phyloP scores from a whole-genome alignment of 2,888 invertebrate genomes.

The Nebria salina region DNA sequence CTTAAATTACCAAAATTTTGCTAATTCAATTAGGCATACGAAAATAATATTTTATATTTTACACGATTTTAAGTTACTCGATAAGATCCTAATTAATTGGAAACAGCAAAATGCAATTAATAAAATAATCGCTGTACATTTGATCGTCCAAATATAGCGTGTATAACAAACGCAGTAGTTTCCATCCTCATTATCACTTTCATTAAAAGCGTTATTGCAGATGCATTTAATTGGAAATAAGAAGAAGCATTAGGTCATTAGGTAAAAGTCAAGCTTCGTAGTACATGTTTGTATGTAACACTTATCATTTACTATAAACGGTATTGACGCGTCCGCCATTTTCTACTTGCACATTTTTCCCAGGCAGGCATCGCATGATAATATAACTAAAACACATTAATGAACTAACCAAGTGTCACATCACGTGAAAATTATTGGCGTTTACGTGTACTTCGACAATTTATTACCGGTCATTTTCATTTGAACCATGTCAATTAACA shows the following conservation, averaged over 20 bases:
- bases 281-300: neutral
- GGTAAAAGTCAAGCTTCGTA: neutral
- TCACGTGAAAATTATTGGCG: neutral
- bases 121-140: neutral
- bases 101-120: neutral
- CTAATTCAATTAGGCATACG: neutral
- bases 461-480: neutral
- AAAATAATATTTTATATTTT: neutral
- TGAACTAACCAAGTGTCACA: conserved; percentile 1
- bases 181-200: neutral
- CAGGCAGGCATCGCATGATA: too few relatives aligned
- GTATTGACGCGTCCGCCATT: neutral
- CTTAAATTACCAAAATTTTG: neutral
- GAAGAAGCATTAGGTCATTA: conserved; percentile 16
- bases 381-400: neutral
- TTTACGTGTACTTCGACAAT: neutral
- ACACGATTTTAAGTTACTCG: too few relatives aligned
- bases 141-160: neutral
- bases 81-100: neutral
- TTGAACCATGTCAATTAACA: neutral
- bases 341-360: neutral
- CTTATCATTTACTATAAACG: neutral
- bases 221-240: conserved; percentile 11
- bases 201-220: neutral
- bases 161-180: neutral